Conservation (phyloP, 2,797 vertebrate species). For the Oreochromis grahami region DNA sequence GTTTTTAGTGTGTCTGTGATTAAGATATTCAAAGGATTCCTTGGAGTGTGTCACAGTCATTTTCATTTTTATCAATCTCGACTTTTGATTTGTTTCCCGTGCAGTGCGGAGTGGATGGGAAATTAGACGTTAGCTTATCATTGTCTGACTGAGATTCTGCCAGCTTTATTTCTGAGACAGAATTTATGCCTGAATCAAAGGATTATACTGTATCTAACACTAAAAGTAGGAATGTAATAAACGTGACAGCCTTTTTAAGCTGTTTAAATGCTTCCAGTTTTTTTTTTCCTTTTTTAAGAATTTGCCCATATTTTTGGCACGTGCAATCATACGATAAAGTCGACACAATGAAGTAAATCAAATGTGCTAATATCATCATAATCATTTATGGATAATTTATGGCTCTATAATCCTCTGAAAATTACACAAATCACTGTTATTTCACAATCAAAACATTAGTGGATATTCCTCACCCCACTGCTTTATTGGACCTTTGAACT, state of each 20-base stretch:
- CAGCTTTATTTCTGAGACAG: constrained; percentile 29
- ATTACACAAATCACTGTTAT: too few relatives aligned
- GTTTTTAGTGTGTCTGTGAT: constrained; percentile 99
- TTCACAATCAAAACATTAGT: background rate
- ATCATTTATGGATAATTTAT: background rate
- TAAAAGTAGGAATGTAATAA: constrained; percentile 1
- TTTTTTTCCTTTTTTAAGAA: background rate
- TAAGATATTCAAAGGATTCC: constrained; percentile 98
- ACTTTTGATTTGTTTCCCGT: constrained; percentile 75
- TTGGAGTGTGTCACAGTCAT: constrained; percentile 71
- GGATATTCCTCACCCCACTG: background rate
- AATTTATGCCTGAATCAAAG: constrained; percentile 37
- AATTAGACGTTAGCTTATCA: constrained; percentile 64
- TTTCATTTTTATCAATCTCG: constrained; percentile 68
- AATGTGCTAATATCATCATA: background rate
- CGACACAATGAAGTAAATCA: background rate
- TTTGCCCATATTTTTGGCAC: background rate
- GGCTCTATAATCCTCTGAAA: background rate
- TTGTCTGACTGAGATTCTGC: constrained; percentile 55
- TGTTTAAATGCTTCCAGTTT: background rate
- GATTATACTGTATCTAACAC: constrained; percentile 7
- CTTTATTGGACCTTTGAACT: constrained; percentile 1
- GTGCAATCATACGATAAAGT: background rate
- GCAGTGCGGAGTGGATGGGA: constrained; percentile 52
- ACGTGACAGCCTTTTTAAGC: background rate